phyloP scores from a whole-genome alignment of 2,797 vertebrate genomes.

The Rhinichthys osculus region DNA sequence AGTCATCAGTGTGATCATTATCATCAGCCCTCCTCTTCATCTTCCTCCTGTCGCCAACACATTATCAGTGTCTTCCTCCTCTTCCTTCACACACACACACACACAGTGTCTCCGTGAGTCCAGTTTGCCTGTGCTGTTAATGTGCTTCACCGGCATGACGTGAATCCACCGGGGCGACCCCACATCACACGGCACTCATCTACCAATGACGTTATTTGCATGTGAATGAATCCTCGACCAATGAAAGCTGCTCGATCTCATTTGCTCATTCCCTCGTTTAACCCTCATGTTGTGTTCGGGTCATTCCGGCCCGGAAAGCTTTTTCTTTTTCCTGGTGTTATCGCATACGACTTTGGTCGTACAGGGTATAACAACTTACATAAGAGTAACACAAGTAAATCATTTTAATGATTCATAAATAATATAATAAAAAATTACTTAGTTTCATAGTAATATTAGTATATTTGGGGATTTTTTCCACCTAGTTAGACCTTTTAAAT shows the following conservation, averaged over 20 bases:
- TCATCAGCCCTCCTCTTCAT: not conserved
- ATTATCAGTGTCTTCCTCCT: not conserved
- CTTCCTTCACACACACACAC: not conserved
- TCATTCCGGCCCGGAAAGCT: not conserved
- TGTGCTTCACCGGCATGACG: not conserved
- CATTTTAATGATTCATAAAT: too few species aligned
- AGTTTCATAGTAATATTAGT: too few species aligned
- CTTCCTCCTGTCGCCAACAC: not conserved
- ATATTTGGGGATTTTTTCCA: too few species aligned
- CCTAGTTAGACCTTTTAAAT: too few species aligned
- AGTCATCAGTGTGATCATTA: not conserved
- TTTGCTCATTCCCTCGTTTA: not conserved
- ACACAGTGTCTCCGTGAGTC: not conserved
- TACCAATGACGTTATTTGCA: not conserved
- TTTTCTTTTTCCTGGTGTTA: not conserved
- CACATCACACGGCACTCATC: not conserved
- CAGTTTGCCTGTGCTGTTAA: not conserved
- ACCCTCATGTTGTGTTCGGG: not conserved
- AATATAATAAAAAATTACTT: too few species aligned
- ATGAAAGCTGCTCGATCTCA: not conserved
- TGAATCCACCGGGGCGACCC: not conserved
- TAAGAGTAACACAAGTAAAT: too few species aligned
- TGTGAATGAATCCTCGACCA: not conserved
- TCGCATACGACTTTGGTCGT: too few species aligned
- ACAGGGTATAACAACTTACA: too few species aligned